Conservation (phyloP, 2,797 vertebrate species). For the Scolopax bukidnonensis region DNA sequence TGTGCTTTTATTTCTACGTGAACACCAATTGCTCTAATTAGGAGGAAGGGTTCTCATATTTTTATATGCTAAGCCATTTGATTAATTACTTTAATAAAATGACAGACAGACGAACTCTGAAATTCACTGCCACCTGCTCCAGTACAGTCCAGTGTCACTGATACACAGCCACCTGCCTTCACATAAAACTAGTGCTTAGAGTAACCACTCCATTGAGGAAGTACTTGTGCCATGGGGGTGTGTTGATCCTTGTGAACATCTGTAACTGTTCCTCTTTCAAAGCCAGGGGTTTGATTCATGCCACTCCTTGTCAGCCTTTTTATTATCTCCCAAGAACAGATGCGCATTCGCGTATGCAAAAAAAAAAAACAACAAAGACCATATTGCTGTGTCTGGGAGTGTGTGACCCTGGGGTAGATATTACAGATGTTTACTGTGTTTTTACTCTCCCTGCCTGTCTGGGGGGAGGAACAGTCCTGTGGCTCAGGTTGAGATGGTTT, state of each 20-base stretch:
- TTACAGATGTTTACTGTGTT: background rate
- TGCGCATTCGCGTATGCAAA: background rate
- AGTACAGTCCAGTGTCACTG: background rate
- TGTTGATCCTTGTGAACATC: background rate
- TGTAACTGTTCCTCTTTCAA: background rate
- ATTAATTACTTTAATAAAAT: conserved; percentile 41
- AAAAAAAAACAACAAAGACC: background rate
- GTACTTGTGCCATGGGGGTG: background rate
- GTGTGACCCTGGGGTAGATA: background rate
- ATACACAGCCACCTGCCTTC: background rate
- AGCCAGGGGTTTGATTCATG: background rate
- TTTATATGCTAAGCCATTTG: conserved; percentile 47
- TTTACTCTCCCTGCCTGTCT: background rate
- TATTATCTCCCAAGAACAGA: background rate
- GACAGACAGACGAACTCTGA: background rate
- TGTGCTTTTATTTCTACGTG: conserved; percentile 1
- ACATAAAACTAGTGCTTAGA: background rate
- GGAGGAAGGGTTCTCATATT: conserved; percentile 23
- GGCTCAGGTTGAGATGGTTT: background rate
- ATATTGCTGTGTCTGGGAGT: background rate
- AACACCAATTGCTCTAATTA: background rate
- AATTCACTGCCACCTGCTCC: conserved; percentile 11
- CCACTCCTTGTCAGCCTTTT: conserved; percentile 20
- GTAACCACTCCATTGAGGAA: background rate
- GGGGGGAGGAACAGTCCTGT: background rate